Conservation (phyloP, 2,113 vertebrate species). For the cat (Felis catus) region DNA sequence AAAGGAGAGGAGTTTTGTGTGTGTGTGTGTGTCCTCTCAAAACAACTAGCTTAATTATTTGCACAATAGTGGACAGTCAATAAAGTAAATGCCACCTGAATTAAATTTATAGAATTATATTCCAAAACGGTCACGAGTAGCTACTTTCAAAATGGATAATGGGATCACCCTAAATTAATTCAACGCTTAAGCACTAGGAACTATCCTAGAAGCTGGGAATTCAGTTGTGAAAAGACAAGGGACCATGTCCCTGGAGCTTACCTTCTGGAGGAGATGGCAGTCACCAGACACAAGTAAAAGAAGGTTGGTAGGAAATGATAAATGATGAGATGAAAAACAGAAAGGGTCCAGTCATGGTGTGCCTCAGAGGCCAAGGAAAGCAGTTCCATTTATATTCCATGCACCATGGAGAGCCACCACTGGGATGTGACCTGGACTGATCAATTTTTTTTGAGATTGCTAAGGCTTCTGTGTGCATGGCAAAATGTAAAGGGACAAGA, state of each 20-base stretch:
- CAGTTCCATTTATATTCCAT: neutral
- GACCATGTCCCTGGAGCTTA: neutral
- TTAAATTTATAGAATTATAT: neutral
- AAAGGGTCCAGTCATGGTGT: neutral
- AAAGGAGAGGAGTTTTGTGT: neutral
- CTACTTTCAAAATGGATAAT: neutral
- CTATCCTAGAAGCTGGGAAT: neutral
- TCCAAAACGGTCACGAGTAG: constrained; percentile 1
- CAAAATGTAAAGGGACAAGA: neutral
- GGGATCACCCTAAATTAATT: neutral
- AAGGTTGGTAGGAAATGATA: neutral
- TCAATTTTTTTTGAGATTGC: neutral
- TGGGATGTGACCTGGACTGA: neutral
- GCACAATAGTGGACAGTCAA: neutral
- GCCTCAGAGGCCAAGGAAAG: neutral
- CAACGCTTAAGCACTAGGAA: neutral
- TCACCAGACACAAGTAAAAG: neutral
- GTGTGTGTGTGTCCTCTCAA: neutral
- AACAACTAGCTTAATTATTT: neutral
- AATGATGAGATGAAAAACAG: neutral
- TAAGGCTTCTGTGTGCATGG: neutral
- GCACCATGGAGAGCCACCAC: neutral
- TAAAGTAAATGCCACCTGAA: neutral
- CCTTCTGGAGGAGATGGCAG: neutral
- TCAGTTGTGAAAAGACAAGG: neutral